Evolutionary conservation across 2,888 invertebrate genomes (phyloP).

Genomic region (Hipparchia sbordonii): DNA sequence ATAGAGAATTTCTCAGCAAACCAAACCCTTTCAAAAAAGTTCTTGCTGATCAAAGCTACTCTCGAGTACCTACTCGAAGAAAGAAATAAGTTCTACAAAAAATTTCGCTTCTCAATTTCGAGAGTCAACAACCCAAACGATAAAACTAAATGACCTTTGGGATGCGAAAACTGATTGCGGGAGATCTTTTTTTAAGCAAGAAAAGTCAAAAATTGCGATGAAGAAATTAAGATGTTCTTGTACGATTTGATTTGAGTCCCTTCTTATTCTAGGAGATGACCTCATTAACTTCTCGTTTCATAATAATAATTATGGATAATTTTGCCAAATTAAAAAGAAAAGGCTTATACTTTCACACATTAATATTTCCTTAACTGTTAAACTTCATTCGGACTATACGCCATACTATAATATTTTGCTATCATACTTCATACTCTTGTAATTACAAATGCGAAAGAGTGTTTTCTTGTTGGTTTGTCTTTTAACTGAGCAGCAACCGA

Average conservation of each 20-base stretch:
- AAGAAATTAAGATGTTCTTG: no score
- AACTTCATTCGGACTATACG: no score
- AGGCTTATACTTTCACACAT: no score
- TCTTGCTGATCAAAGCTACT: constrained; percentile 7
- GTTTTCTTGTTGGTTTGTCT: no score
- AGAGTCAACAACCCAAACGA: constrained; percentile 10
- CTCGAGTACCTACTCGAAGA: neutral
- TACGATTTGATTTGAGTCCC: neutral
- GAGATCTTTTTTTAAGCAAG: neutral
- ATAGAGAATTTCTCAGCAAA: neutral
- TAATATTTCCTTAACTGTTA: no score
- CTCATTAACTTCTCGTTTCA: no score
- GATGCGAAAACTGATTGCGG: neutral
- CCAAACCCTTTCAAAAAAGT: neutral
- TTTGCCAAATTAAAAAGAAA: no score
- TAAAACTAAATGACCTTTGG: constrained; percentile 12
- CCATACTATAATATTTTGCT: no score
- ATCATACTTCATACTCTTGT: no score
- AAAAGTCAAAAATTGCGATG: neutral
- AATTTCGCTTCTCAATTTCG: neutral
- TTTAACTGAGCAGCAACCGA: no score
- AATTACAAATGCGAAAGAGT: no score
- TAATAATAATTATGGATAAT: neutral
- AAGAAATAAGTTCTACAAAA: neutral
- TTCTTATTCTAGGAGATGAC: neutral